Percentiles rank a stretch among this genome's conserved stretches.
Conservation (phyloP, 2,888 invertebrate species). For the Drosophila birchii region DNA sequence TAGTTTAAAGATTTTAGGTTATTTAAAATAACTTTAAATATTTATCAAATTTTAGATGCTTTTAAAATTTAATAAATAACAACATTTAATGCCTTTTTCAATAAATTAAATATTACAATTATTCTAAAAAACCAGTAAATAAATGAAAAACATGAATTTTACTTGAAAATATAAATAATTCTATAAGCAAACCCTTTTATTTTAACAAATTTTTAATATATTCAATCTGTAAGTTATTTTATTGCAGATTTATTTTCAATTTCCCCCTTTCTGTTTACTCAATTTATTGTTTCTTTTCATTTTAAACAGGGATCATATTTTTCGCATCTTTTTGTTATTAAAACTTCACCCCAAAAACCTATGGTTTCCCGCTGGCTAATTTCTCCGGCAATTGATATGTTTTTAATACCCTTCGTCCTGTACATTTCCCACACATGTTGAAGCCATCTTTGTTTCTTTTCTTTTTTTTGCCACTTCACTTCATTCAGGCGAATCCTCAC, state of each 20-base stretch:
- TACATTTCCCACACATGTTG: conserved; percentile 25
- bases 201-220: too few species aligned
- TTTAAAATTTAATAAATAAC: too few species aligned
- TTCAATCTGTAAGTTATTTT: not conserved
- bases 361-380: conserved; percentile 30
- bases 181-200: too few species aligned
- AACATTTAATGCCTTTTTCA: too few species aligned
- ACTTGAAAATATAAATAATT: too few species aligned
- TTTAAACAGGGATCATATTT: conserved; percentile 12
- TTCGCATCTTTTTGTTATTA: not conserved
- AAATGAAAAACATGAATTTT: too few species aligned
- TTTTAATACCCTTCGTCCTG: conserved; percentile 22
- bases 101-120: too few species aligned
- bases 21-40: not conserved
- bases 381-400: conserved; percentile 30
- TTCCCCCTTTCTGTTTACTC: not conserved
- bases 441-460: not conserved
- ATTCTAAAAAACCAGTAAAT: too few species aligned
- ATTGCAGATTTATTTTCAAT: not conserved
- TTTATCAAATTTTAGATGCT: too few species aligned
- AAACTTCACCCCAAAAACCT: conserved; percentile 11
- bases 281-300: not conserved
- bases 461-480: conserved; percentile 27
- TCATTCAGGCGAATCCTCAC: conserved; percentile 39
- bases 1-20: too few species aligned